phyloP scores from a whole-genome alignment of 2,888 invertebrate genomes.

The Cephus rjabovi region DNA sequence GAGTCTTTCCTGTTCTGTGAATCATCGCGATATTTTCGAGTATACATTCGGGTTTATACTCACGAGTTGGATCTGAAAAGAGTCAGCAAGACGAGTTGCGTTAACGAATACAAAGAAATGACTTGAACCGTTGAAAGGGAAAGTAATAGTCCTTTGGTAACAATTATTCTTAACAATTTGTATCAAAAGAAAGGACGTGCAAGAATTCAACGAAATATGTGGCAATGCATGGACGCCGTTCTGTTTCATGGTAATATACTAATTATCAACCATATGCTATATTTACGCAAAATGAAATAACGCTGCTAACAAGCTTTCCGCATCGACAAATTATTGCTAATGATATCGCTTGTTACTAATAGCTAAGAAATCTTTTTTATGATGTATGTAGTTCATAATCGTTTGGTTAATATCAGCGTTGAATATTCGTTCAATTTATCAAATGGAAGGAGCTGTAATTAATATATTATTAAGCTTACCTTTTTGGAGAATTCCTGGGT shows the following conservation, averaged over 20 bases:
- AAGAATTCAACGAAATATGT: conserved; percentile 31
- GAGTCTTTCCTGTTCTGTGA: conserved; percentile 45
- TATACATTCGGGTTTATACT: not conserved
- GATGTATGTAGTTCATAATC: not conserved
- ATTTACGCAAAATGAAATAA: not conserved
- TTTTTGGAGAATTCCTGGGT: not conserved
- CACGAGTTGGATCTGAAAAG: not conserved
- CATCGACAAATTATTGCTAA: not conserved
- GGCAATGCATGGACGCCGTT: conserved; percentile 40
- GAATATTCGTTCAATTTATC: not conserved
- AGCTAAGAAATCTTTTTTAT: not conserved
- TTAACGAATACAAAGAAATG: not conserved
- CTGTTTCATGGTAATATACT: conserved; percentile 42
- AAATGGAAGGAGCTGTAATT: not conserved
- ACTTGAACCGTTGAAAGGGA: not conserved
- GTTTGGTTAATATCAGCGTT: not conserved
- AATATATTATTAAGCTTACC: not conserved
- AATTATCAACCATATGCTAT: not conserved
- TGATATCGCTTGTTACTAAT: not conserved
- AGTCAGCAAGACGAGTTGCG: not conserved
- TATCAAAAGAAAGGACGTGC: conserved; percentile 11
- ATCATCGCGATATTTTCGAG: conserved; percentile 42
- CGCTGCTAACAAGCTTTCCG: not conserved
- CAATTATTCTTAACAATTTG: conserved; percentile 4
- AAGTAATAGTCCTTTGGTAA: not conserved